Percentiles rank a stretch among this genome's conserved stretches.
Evolutionary conservation across 2,797 vertebrate species (phyloP).

Genomic region (Amazona finschi): DNA sequence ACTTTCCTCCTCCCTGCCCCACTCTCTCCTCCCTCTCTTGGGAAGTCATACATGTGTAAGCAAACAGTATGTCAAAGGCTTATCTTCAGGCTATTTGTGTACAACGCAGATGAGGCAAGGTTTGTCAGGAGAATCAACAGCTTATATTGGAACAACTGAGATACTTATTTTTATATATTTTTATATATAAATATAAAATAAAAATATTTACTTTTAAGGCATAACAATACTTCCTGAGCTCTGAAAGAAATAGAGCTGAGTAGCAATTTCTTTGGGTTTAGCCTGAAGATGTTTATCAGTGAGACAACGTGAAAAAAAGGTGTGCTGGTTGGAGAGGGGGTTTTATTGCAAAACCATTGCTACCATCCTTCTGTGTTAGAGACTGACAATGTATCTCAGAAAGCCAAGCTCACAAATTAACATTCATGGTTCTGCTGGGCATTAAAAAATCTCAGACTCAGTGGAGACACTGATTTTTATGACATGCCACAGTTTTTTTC

Average conservation of each 20-base stretch:
- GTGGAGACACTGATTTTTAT: not conserved
- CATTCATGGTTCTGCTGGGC: not conserved
- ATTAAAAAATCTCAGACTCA: not conserved
- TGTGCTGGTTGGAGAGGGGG: not conserved
- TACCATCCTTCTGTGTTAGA: not conserved
- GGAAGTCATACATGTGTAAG: not conserved
- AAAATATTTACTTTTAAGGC: not conserved
- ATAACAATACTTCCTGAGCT: not conserved
- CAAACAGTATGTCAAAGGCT: not conserved
- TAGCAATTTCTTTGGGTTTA: not conserved
- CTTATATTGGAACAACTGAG: not conserved
- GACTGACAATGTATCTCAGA: accelerated
- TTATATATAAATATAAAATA: not conserved
- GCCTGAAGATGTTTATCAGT: not conserved
- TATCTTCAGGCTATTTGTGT: not conserved
- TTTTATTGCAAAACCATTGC: not conserved
- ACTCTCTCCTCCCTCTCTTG: not conserved
- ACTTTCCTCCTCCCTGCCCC: not conserved
- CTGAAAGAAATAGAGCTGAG: not conserved
- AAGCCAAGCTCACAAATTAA: not conserved
- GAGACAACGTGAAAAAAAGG: not conserved
- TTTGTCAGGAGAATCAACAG: not conserved
- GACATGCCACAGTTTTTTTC: accelerated
- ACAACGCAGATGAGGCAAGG: not conserved
- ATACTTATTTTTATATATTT: not conserved